Evolutionary conservation across 2,797 vertebrate genomes (phyloP), one percentile per base, ranked within the genome.

Genomic region (Helostoma temminkii): DNA sequence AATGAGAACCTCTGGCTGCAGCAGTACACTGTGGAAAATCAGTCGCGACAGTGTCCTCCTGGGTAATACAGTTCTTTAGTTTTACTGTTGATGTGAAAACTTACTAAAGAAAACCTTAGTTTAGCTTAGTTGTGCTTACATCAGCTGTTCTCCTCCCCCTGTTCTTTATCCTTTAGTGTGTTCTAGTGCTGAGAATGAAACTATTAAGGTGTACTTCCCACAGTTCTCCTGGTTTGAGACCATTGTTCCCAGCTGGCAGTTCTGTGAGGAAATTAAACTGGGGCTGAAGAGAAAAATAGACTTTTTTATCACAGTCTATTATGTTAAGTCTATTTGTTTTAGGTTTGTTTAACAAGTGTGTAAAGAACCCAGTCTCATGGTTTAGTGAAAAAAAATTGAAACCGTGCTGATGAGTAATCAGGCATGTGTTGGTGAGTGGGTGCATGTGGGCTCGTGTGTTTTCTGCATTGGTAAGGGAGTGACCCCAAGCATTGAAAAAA

Each of bases 21-120:
- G 78, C 90, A 87, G 24, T 60, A 76, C 1, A 93, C 94, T 88
- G 92, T 95, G 32, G 90, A 89, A 50, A 82, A 94, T 68, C 78
- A 87, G 59, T 84, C 89, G 64, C 83, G 90, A 16, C 89, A 94
- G 64, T 99, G 98, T 92, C 97, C 98, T 2, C 37, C 90, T 85
- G 95, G 96, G 98, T 99, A 95, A 97, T 36, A 6, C 16, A 24
- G 41, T 5, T n/a, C 42, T 62, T 28, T 39, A 55, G 8, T 76
- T 70, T 39, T 36, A 24, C 32, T 64, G 21, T 15, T 74, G 8
- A 48, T 32, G 36, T 62, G 46, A 65, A 28, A 66, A 52, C 4
- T 24, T 65, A 68, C 32, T 9, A 21, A 16, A 9, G 34, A 52
- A 39, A 21, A 52, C 52, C 21, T 32, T n/a, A 45, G 2, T 9